phyloP scores from a whole-genome alignment of 2,113 vertebrate species.

The Pomatorhinus ruficollis region DNA sequence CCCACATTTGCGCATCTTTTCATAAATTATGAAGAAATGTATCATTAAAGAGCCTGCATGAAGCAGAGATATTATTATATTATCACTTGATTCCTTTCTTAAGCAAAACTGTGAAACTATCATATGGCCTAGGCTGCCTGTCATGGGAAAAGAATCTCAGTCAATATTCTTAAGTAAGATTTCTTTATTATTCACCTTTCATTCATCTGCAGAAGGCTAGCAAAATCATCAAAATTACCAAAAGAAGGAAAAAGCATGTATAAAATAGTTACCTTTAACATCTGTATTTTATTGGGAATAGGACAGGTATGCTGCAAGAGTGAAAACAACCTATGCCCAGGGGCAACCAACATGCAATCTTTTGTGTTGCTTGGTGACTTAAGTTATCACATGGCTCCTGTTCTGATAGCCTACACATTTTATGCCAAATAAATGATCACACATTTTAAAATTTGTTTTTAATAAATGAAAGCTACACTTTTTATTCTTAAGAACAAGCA shows the following conservation, averaged over 20 bases:
- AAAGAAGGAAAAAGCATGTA: not conserved
- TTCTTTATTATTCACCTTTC: not conserved
- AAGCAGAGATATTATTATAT: not conserved
- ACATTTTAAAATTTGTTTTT: not conserved
- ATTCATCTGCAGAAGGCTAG: not conserved
- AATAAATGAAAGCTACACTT: not conserved
- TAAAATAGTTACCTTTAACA: not conserved
- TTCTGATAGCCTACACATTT: not conserved
- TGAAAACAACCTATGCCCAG: not conserved
- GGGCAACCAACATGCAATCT: not conserved
- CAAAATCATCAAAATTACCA: not conserved
- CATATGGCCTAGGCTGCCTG: not conserved
- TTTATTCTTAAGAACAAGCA: not conserved
- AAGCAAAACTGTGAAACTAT: not conserved
- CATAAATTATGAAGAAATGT: not conserved
- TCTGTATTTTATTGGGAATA: not conserved
- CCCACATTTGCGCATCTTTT: not conserved
- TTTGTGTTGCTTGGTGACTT: not conserved
- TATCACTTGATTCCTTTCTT: not conserved
- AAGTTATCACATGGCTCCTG: not conserved
- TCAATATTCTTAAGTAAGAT: not conserved
- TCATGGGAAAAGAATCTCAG: not conserved
- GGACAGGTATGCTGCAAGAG: not conserved
- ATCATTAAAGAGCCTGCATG: not conserved
- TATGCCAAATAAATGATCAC: not conserved